Evolutionary conservation across 2,888 invertebrate genomes (phyloP).

Genomic region (Hyposoter didymator): DNA sequence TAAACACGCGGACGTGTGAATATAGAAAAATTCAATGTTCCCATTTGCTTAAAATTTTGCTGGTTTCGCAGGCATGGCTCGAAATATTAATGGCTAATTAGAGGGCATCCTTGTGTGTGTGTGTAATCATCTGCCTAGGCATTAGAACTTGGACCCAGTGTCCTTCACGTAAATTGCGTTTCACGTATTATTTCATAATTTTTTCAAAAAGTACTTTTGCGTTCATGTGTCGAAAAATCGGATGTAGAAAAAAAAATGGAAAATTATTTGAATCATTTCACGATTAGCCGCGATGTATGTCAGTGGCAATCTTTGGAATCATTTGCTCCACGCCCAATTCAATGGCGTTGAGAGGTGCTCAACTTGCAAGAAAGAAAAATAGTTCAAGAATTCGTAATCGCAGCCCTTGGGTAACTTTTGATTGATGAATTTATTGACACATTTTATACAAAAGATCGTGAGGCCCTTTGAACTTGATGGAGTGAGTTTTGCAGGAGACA

Average conservation of each 20-base stretch:
- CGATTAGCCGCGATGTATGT: neutral
- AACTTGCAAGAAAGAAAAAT: neutral
- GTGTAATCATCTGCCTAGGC: neutral
- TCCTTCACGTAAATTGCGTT: neutral
- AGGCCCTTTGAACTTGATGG: neutral
- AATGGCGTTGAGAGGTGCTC: neutral
- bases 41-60: neutral
- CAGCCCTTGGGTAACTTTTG: neutral
- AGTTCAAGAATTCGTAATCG: neutral
- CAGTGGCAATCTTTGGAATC: neutral
- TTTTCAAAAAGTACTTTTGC: neutral
- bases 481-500: neutral
- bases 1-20: neutral
- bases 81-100: neutral
- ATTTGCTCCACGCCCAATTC: neutral
- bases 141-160: neutral
- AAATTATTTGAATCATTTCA: too few relatives aligned
- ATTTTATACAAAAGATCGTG: neutral
- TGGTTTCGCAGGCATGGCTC: neutral
- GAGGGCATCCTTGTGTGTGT: neutral
- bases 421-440: neutral
- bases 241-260: neutral
- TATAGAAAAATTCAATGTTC: neutral
- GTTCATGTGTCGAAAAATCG: neutral
- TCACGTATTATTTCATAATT: too few relatives aligned